A percentile compares a stretch with the other conserved stretches of the same genome.
Conservation (phyloP, 2,888 invertebrate genomes). For the Agapostemon virescens region DNA sequence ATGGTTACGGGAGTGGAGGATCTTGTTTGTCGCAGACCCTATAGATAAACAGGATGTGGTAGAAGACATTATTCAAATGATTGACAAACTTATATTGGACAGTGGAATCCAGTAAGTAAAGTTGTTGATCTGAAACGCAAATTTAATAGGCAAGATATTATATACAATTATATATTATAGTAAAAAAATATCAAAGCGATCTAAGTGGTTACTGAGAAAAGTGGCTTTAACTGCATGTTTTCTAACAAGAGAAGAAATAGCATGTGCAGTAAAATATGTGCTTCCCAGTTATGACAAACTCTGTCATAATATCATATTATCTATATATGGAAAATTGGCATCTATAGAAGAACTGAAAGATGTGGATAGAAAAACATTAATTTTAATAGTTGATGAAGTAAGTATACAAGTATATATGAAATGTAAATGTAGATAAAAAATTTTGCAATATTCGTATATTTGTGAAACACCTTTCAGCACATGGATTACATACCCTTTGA, state of each 20-base stretch:
- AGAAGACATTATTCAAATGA: conserved; percentile 80
- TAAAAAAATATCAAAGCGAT: conserved; percentile 70
- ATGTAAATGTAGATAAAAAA: not conserved
- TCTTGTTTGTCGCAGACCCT: conserved; percentile 84
- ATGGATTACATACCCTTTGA: conserved; percentile 92
- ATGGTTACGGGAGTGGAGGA: conserved; percentile 85
- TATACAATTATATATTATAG: conserved; percentile 53
- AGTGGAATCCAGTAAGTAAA: conserved; percentile 59
- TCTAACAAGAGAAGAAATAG: conserved; percentile 79
- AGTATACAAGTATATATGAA: conserved; percentile 32
- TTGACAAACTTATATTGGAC: conserved; percentile 82
- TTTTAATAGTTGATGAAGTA: conserved; percentile 88
- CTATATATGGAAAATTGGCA: conserved; percentile 70
- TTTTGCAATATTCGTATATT: conserved; percentile 1
- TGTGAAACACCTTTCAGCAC: conserved; percentile 81
- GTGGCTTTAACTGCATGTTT: conserved; percentile 78
- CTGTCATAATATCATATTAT: conserved; percentile 73
- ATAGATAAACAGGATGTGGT: conserved; percentile 79
- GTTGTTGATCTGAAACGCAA: not conserved
- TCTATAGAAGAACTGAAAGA: conserved; percentile 75
- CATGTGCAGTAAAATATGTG: conserved; percentile 77
- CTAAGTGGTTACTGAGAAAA: conserved; percentile 79
- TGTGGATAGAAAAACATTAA: conserved; percentile 83
- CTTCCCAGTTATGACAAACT: conserved; percentile 76
- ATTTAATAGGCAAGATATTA: conserved; percentile 74